Evolutionary conservation across 2,113 vertebrate species (phyloP).

Genomic region (Nymphicus hollandicus): DNA sequence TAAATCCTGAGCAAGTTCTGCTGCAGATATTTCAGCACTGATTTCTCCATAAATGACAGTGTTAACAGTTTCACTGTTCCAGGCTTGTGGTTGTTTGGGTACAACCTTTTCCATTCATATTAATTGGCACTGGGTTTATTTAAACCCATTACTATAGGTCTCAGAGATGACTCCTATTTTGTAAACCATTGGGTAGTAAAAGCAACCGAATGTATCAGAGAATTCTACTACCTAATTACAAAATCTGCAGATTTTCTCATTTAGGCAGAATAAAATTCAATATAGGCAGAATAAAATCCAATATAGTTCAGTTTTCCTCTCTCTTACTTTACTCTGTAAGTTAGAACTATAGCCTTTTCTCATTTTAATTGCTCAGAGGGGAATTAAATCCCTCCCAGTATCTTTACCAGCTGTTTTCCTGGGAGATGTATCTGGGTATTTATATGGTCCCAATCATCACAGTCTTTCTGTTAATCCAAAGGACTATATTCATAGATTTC

Average conservation of each 20-base stretch:
- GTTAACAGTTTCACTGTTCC: neutral
- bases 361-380: slow-evolving; percentile 33
- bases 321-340: neutral
- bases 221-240: neutral
- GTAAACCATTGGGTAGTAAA: slow-evolving; percentile 17
- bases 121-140: neutral
- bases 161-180: slow-evolving; percentile 3
- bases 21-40: neutral
- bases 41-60: neutral
- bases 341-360: slow-evolving; percentile 5
- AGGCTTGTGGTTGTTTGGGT: neutral
- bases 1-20: neutral
- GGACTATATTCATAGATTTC: slow-evolving; percentile 12
- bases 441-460: neutral
- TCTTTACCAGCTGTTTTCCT: slow-evolving; percentile 21
- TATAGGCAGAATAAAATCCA: neutral
- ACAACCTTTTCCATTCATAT: slow-evolving; percentile 14
- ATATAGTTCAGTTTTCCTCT: neutral
- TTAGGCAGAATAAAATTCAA: slow-evolving; percentile 12
- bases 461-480: slow-evolving; percentile 1
- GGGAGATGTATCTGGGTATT: neutral
- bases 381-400: slow-evolving; percentile 26
- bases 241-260: slow-evolving; percentile 7
- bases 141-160: neutral
- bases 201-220: neutral